These are phyloP conservation scores for Rhopalosiphum nymphaeae DNA, from an alignment of 2,888 invertebrate genomes.

Conservation along the genomic window DNA sequence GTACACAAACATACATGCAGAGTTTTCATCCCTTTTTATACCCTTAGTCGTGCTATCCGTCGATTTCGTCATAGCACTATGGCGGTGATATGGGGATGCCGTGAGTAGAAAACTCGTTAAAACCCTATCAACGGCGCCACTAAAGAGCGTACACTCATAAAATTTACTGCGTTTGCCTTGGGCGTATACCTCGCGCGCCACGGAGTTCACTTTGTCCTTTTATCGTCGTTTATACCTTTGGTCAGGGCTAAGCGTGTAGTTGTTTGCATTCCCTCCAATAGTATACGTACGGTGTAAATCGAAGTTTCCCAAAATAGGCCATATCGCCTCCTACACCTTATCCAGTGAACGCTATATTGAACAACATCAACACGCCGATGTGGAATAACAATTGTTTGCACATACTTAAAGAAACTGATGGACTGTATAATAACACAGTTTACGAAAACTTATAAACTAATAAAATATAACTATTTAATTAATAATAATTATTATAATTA, in stretches of 20 bases:
- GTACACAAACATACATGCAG: neutral
- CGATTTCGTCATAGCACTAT: neutral
- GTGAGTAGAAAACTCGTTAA: conserved; percentile 30
- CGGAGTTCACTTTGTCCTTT: neutral
- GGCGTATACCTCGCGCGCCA: neutral
- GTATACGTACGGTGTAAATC: neutral
- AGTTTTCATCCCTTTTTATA: neutral
- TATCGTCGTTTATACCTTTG: neutral
- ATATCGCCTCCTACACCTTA: neutral
- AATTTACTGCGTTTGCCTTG: conserved; percentile 20
- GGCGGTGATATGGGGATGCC: neutral
- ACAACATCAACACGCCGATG: neutral
- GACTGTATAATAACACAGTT: too few relatives aligned
- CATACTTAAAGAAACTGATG: too few relatives aligned
- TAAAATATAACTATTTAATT: neutral
- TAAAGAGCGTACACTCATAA: conserved; percentile 25
- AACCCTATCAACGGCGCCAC: conserved; percentile 29
- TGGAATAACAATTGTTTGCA: neutral
- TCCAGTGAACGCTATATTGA: neutral
- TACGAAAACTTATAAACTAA: neutral
- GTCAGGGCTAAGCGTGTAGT: neutral
- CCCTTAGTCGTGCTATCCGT: neutral
- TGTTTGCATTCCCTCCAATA: neutral
- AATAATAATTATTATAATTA: too few relatives aligned
- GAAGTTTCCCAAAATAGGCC: neutral